A percentile compares a stretch with the other conserved stretches of the same genome.
Evolutionary conservation across 2,888 invertebrate genomes (phyloP).

Genomic region (Seira musarum): DNA sequence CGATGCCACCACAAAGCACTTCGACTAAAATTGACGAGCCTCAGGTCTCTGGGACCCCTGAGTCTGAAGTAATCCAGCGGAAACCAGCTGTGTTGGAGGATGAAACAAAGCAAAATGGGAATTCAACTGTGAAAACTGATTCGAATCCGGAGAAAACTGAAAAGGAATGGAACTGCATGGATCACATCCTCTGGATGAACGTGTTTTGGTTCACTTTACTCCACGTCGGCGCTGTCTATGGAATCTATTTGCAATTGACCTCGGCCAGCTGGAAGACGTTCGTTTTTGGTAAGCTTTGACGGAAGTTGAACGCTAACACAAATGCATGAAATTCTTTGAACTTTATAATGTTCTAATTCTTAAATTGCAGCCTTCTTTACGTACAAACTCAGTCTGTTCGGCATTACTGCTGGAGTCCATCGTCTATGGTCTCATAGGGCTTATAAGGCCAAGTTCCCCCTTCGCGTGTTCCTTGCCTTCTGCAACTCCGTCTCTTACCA

Average conservation of each 20-base stretch:
- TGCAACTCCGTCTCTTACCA: conserved; percentile 75
- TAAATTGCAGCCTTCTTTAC: conserved; percentile 70
- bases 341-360: background rate
- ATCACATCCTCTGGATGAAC: conserved; percentile 66
- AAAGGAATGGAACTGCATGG: conserved; percentile 62
- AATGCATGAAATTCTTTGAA: background rate
- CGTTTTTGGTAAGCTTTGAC: conserved; percentile 49
- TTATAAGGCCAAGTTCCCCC: conserved; percentile 75
- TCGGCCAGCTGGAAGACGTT: conserved; percentile 55
- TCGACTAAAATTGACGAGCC: conserved; percentile 40
- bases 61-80: background rate
- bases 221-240: conserved; percentile 66
- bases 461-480: conserved; percentile 74
- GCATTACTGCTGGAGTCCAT: conserved; percentile 77
- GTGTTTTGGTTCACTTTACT: conserved; percentile 66
- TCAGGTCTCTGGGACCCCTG: background rate
- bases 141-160: background rate
- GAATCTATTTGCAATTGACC: conserved; percentile 56
- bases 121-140: background rate
- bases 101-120: background rate
- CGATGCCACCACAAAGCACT: conserved; percentile 56
- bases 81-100: background rate
- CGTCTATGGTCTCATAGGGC: conserved; percentile 76
- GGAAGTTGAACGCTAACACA: background rate
- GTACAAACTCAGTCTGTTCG: conserved; percentile 73